Percentiles rank a stretch among this genome's conserved stretches.
phyloP scores from a whole-genome alignment of 2,888 invertebrate genomes.

The Pristionchus entomophagus region DNA sequence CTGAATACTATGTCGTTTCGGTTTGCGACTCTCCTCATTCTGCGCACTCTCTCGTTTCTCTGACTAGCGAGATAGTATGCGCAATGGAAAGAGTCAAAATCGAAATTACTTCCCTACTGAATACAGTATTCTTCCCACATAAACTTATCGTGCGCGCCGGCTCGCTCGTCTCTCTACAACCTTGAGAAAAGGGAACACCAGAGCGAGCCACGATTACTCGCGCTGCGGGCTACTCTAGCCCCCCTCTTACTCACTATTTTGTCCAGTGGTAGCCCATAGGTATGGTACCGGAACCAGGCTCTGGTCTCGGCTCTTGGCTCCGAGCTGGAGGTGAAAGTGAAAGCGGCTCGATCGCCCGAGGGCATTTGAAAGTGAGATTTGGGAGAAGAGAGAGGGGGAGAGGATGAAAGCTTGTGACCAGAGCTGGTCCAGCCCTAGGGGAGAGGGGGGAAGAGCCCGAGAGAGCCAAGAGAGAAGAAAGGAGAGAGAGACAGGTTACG shows the following conservation, averaged over 20 bases:
- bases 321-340: background rate
- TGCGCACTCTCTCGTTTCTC: too few relatives aligned
- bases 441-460: too few relatives aligned
- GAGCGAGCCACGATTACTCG: background rate
- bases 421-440: constrained; percentile 14
- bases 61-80: too few relatives aligned
- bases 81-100: too few relatives aligned
- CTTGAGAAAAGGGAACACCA: too few relatives aligned
- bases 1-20: too few relatives aligned
- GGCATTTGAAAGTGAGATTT: constrained; percentile 13
- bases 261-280: background rate
- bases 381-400: constrained; percentile 14
- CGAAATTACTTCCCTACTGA: too few relatives aligned
- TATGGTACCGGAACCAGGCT: background rate
- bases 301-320: background rate
- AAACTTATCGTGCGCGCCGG: too few relatives aligned
- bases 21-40: too few relatives aligned
- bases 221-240: too few relatives aligned
- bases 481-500: constrained; percentile 13
- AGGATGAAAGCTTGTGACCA: constrained; percentile 43
- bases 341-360: background rate
- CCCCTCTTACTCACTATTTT: background rate
- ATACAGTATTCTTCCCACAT: background rate
- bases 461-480: background rate
- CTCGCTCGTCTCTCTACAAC: too few relatives aligned